Percentiles rank a stretch among this genome's conserved stretches.
These are phyloP conservation scores for Melanostoma scalare DNA, from an alignment of 2,888 invertebrate genomes.

Conservation along the genomic window DNA sequence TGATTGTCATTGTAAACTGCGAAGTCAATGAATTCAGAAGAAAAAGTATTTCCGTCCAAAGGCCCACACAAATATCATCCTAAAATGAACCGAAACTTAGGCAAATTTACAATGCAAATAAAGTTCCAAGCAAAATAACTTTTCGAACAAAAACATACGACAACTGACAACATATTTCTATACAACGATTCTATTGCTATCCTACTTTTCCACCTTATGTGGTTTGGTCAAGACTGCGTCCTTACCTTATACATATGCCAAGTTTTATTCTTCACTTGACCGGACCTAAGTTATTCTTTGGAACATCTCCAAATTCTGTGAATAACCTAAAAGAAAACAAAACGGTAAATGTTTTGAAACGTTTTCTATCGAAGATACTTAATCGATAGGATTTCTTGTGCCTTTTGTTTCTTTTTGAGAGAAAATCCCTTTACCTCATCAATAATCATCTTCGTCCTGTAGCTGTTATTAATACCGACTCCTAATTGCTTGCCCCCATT, in stretches of 20 bases:
- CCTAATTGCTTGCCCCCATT: conserved; percentile 66
- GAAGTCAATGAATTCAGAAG: background rate
- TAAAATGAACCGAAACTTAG: background rate
- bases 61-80: no score
- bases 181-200: conserved; percentile 1
- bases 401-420: conserved; percentile 37
- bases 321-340: background rate
- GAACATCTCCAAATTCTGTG: conserved; percentile 43
- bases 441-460: conserved; percentile 54
- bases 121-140: conserved; percentile 8
- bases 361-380: conserved; percentile 28
- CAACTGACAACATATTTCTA: conserved; percentile 43
- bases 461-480: conserved; percentile 17
- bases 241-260: conserved; percentile 51
- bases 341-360: background rate
- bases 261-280: conserved; percentile 60
- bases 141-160: conserved; percentile 40
- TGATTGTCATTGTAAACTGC: no score
- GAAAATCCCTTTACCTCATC: conserved; percentile 41
- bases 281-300: conserved; percentile 61
- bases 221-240: conserved; percentile 46
- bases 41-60: background rate
- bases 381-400: conserved; percentile 3
- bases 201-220: conserved; percentile 52
- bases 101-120: conserved; percentile 58